Evolutionary conservation across 2,797 vertebrate genomes (phyloP).

Genomic region (Syncerus caffer): DNA sequence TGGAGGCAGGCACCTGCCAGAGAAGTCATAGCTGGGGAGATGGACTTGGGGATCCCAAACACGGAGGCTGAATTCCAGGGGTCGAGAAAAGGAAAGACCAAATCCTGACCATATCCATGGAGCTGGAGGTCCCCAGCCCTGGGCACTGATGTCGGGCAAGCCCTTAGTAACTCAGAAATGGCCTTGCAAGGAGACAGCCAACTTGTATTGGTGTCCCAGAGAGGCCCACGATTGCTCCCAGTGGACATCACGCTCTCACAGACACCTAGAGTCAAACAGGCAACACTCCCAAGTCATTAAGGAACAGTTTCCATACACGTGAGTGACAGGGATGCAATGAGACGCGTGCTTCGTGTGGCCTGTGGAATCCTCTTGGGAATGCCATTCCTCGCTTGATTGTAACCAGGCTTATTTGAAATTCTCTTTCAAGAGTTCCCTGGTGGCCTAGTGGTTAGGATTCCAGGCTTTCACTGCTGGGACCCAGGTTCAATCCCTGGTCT

Average conservation of each 20-base stretch:
- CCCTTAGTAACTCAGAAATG: neutral
- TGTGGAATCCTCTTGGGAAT: neutral
- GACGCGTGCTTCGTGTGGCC: neutral
- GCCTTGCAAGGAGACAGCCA: neutral
- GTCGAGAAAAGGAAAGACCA: neutral
- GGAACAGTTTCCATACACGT: neutral
- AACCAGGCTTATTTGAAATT: conserved; percentile 23
- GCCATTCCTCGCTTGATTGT: neutral
- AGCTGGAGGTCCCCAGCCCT: neutral
- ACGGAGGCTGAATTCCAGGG: neutral
- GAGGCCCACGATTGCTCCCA: neutral
- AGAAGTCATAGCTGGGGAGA: neutral
- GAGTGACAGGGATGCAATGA: neutral
- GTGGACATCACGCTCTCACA: neutral
- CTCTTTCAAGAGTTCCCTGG: neutral
- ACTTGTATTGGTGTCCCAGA: neutral
- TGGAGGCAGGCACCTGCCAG: neutral
- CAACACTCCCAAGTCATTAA: neutral
- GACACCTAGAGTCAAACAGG: neutral
- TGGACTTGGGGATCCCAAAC: neutral
- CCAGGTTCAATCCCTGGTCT: neutral
- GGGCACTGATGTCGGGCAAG: fast-evolving
- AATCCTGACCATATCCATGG: neutral
- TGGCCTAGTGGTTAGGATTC: neutral
- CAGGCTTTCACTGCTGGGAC: neutral